Evolutionary conservation across 1,140 invertebrate genomes (phyloP).

Genomic region (Leptinotarsa defecta): DNA sequence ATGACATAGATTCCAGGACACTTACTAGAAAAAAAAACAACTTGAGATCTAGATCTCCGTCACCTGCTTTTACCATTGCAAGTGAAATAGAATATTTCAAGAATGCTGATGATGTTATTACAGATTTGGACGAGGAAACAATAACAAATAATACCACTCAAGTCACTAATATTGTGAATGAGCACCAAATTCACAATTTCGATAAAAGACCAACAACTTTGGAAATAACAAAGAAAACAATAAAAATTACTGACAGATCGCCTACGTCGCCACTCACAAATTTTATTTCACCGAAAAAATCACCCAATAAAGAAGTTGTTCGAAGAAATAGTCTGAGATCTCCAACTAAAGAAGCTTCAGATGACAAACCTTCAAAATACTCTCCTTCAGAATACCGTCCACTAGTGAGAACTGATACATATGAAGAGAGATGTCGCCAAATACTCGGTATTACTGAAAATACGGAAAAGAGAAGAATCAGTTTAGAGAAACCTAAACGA

Average conservation of each 20-base stretch:
- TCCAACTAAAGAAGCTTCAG: conserved; percentile 28
- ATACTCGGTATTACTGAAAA: conserved; percentile 65
- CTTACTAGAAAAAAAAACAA: conserved; percentile 37
- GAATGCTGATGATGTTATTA: conserved; percentile 38
- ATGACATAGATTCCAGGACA: conserved; percentile 36
- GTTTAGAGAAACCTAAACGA: conserved; percentile 36
- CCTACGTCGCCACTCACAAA: conserved; percentile 40
- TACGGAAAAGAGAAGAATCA: conserved; percentile 41
- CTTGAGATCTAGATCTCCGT: conserved; percentile 43
- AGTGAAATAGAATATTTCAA: conserved; percentile 48
- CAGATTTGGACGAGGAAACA: conserved; percentile 43
- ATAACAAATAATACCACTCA: conserved; percentile 21
- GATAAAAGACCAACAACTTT: conserved; percentile 35
- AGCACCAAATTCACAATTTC: conserved; percentile 5
- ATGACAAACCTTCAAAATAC: conserved; percentile 24
- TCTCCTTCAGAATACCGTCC: conserved; percentile 45
- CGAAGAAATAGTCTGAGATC: conserved; percentile 33
- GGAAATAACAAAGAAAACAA: conserved; percentile 40
- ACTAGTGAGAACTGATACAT: conserved; percentile 67
- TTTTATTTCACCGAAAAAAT: conserved; percentile 29
- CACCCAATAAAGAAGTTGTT: conserved; percentile 37
- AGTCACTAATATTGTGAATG: neutral
- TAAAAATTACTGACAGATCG: conserved; percentile 42
- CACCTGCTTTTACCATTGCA: conserved; percentile 41
- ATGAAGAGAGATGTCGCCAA: conserved; percentile 69